Evolutionary conservation across 2,113 vertebrate genomes (phyloP).

Genomic region (Odocoileus hemionus): DNA sequence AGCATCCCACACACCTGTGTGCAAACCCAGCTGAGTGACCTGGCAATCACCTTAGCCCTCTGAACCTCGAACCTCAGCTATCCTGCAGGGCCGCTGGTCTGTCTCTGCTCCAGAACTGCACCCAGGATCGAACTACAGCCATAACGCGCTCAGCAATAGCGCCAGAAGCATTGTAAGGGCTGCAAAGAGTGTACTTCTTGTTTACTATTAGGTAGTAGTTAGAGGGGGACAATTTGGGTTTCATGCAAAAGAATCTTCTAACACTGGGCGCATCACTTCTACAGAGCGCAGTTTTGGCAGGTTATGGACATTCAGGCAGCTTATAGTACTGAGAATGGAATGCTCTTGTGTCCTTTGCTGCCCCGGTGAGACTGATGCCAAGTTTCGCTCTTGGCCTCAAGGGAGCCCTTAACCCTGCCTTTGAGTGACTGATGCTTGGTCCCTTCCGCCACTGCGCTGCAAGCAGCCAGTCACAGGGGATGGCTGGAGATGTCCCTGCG

Average conservation of each 20-base stretch:
- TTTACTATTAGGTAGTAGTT: not conserved
- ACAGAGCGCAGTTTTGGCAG: rapidly evolving
- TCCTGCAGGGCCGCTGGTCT: rapidly evolving
- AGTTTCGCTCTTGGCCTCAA: not conserved
- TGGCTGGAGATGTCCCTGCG: not conserved
- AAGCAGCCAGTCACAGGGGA: not conserved
- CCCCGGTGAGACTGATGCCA: rapidly evolving
- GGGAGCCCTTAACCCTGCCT: not conserved
- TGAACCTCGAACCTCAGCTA: not conserved
- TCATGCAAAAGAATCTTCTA: not conserved
- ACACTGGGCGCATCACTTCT: not conserved
- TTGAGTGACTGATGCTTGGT: not conserved
- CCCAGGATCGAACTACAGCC: not conserved
- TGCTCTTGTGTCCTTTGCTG: rapidly evolving
- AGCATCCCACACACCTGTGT: not conserved
- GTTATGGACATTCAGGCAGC: rapidly evolving
- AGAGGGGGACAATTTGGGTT: not conserved
- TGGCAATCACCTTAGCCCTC: not conserved
- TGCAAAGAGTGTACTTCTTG: not conserved
- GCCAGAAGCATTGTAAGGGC: not conserved
- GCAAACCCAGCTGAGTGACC: not conserved
- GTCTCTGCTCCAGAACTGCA: not conserved
- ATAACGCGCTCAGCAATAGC: not conserved
- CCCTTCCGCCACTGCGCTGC: rapidly evolving
- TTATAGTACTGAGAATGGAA: rapidly evolving